phyloP scores from a whole-genome alignment of 2,888 invertebrate species.

The Sipha maydis region DNA sequence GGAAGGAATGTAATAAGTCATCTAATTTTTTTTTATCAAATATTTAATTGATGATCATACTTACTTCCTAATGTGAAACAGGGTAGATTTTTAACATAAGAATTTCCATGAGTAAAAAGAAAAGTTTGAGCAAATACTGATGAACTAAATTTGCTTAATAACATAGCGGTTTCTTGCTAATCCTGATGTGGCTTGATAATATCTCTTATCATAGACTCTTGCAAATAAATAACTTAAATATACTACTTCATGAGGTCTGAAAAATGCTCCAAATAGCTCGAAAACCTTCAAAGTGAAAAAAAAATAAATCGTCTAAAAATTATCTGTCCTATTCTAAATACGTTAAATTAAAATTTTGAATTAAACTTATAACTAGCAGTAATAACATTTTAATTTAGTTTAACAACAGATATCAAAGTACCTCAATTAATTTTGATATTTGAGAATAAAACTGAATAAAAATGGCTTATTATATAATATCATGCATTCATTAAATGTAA shows the following conservation, averaged over 20 bases:
- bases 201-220: conserved; percentile 74
- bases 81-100: conserved; percentile 14
- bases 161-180: conserved; percentile 83
- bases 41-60: background rate
- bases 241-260: conserved; percentile 74
- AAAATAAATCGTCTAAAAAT: background rate
- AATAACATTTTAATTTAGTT: no score
- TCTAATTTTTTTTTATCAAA: no score
- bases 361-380: no score
- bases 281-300: background rate
- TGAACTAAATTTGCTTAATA: conserved; percentile 82
- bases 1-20: no score
- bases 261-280: conserved; percentile 6
- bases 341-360: no score
- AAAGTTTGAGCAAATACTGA: conserved; percentile 76
- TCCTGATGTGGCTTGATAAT: conserved; percentile 85
- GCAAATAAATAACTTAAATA: conserved; percentile 95
- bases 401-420: no score
- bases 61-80: conserved; percentile 48
- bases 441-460: background rate
- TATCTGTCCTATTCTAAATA: background rate
- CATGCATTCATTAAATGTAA: background rate
- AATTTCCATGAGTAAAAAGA: background rate
- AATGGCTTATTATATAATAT: background rate
- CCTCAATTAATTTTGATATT: background rate